Percentiles rank a stretch among this genome's conserved stretches.
Evolutionary conservation across 2,113 vertebrate species (phyloP).

Genomic region (Onychostoma macrolepis): DNA sequence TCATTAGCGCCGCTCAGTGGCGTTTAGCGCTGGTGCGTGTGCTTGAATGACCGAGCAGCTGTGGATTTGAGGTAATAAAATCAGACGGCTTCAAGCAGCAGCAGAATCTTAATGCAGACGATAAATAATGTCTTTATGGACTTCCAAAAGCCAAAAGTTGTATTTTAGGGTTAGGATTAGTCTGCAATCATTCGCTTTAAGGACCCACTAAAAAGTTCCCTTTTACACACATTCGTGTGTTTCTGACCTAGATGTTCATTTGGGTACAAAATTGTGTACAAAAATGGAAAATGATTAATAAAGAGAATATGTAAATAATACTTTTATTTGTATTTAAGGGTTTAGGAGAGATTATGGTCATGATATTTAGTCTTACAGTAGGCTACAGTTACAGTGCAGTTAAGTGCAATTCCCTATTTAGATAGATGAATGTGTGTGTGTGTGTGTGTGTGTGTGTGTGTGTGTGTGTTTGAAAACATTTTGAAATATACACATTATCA

Average conservation of each 20-base stretch:
- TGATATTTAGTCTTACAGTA: not conserved
- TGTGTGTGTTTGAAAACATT: too few relatives aligned
- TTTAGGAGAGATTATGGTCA: too few relatives aligned
- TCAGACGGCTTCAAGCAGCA: not conserved
- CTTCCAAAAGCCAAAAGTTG: not conserved
- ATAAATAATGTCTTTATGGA: not conserved
- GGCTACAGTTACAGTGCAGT: not conserved
- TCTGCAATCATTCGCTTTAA: not conserved
- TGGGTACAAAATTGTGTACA: too few relatives aligned
- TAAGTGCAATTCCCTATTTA: not conserved
- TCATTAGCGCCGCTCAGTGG: conserved; percentile 16
- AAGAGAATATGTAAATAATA: too few relatives aligned
- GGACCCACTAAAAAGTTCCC: not conserved
- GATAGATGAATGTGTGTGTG: not conserved
- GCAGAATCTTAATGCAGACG: not conserved
- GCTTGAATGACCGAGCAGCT: not conserved
- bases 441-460: too few relatives aligned
- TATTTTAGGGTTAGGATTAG: not conserved
- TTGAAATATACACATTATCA: too few relatives aligned
- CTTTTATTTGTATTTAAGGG: too few relatives aligned
- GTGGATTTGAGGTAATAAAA: not conserved
- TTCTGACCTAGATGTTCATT: too few relatives aligned
- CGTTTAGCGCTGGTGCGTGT: not conserved
- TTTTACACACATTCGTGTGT: too few relatives aligned
- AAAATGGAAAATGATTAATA: too few relatives aligned